These are phyloP conservation scores for Lepidurus packardi DNA, from an alignment of 1,140 invertebrate species.

Conservation along the genomic window DNA sequence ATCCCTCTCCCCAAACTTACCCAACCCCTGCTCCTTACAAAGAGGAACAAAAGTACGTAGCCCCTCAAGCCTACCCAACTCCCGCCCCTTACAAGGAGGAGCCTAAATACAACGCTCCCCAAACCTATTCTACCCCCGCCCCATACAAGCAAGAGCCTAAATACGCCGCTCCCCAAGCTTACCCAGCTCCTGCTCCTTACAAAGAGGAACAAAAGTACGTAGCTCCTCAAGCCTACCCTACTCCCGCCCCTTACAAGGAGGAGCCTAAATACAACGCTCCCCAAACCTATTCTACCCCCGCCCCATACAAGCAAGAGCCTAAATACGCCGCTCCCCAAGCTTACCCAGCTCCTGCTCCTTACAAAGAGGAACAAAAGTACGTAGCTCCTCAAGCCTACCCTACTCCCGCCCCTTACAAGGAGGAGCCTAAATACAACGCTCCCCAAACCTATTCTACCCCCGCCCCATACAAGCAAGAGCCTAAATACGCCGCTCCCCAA, in stretches of 20 bases:
- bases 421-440: neutral
- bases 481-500: no score
- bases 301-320: neutral
- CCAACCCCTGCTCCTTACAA: neutral
- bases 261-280: neutral
- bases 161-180: constrained; percentile 8
- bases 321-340: neutral
- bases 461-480: neutral
- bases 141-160: neutral
- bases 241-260: no score
- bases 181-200: constrained; percentile 19
- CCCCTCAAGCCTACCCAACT: neutral
- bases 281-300: neutral
- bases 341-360: neutral
- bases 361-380: constrained; percentile 23
- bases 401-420: neutral
- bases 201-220: constrained; percentile 20
- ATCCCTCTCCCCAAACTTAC: neutral
- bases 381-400: neutral
- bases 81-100: neutral
- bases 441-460: neutral
- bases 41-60: neutral
- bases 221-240: neutral
- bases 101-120: neutral
- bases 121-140: neutral